Percentiles rank a stretch among this genome's conserved stretches.
These are phyloP conservation scores for Hyles lineata DNA, from an alignment of 2,888 invertebrate species.

Conservation along the genomic window DNA sequence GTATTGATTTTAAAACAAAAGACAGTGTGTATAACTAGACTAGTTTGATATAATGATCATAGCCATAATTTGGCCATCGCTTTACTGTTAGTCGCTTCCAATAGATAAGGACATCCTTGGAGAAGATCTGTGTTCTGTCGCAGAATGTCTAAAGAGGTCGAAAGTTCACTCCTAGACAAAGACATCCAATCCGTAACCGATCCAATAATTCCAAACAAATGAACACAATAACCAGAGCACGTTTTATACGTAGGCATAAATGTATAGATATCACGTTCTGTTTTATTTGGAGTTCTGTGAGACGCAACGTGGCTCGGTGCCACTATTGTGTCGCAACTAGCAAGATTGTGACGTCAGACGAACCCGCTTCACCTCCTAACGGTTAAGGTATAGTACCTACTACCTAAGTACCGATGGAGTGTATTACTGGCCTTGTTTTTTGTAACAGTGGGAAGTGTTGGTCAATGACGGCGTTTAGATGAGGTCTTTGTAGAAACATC, in stretches of 20 bases:
- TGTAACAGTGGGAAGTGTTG: background rate
- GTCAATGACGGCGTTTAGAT: background rate
- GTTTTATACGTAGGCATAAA: background rate
- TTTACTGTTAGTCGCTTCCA: too few relatives aligned
- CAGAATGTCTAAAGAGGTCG: too few relatives aligned
- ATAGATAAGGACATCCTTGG: too few relatives aligned
- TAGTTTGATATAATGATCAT: too few relatives aligned
- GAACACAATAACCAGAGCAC: too few relatives aligned
- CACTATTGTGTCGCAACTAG: conserved; percentile 29
- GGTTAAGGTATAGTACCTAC: conserved; percentile 39
- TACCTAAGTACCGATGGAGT: conserved; percentile 35
- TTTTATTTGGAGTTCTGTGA: conserved; percentile 6
- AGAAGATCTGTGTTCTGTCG: too few relatives aligned
- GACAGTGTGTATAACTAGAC: too few relatives aligned
- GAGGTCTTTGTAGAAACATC: background rate
- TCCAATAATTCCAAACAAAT: too few relatives aligned
- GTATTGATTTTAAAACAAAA: too few relatives aligned
- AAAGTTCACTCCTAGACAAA: too few relatives aligned
- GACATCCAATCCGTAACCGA: too few relatives aligned
- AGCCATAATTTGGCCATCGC: too few relatives aligned
- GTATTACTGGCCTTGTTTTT: conserved; percentile 10
- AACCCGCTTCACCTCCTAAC: conserved; percentile 45
- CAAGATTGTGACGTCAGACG: conserved; percentile 53
- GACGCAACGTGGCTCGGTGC: conserved; percentile 43
- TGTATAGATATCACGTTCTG: background rate